Evolutionary conservation across 2,797 vertebrate genomes (phyloP).

Genomic region (Acanthornis magna): DNA sequence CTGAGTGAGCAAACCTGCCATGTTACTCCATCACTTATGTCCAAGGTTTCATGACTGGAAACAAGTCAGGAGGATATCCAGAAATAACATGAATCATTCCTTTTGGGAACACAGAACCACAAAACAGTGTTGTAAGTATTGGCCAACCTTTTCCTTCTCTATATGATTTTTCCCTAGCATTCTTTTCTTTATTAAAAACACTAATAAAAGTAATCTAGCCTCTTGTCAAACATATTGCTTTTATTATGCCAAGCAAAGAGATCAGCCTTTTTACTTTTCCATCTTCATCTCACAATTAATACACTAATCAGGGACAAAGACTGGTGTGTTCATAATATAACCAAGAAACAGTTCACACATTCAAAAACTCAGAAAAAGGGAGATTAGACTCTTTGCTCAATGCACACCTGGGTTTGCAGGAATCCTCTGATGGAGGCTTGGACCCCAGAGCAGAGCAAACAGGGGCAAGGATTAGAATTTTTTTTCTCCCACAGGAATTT

Average conservation of each 20-base stretch:
- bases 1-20: neutral
- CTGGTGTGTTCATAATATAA: neutral
- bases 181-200: neutral
- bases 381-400: neutral
- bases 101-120: neutral
- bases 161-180: rapidly evolving
- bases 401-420: neutral
- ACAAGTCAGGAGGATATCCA: neutral
- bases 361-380: neutral
- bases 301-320: neutral
- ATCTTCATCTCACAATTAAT: neutral
- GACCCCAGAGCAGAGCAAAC: neutral
- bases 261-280: neutral
- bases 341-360: neutral
- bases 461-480: rapidly evolving
- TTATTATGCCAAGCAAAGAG: neutral
- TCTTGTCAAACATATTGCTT: neutral
- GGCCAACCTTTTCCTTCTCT: neutral
- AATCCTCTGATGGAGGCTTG: neutral
- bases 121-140: neutral
- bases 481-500: neutral
- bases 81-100: neutral
- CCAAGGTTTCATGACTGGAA: neutral
- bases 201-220: neutral
- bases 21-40: neutral